Conservation (phyloP, 2,888 invertebrate species). For the Agelastica alni region DNA sequence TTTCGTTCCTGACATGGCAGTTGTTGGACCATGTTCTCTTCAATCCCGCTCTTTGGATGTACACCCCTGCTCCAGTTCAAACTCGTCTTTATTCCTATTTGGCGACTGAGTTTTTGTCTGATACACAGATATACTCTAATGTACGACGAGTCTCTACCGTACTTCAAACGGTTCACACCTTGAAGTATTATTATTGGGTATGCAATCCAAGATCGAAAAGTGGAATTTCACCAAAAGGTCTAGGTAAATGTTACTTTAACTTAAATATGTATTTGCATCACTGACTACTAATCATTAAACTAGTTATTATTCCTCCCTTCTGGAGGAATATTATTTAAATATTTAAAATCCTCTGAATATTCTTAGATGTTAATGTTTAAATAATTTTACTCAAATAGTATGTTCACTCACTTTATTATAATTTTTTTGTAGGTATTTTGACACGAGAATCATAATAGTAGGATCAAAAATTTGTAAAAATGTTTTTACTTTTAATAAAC, state of each 20-base stretch:
- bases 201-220: constrained; percentile 93
- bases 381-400: too few relatives aligned
- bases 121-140: constrained; percentile 96
- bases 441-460: too few relatives aligned
- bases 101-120: constrained; percentile 97
- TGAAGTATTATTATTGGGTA: constrained; percentile 99
- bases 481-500: too few relatives aligned
- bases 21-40: constrained; percentile 98
- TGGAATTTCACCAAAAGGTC: constrained; percentile 92
- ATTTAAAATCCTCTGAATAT: too few relatives aligned
- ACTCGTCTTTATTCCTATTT: constrained; percentile 95
- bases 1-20: constrained; percentile 91
- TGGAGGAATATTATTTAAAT: too few relatives aligned
- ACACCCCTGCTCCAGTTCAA: constrained; percentile 95
- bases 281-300: too few relatives aligned
- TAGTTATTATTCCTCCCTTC: too few relatives aligned
- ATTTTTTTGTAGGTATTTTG: too few relatives aligned
- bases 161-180: constrained; percentile 95
- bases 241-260: constrained; percentile 69
- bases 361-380: too few relatives aligned
- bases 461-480: too few relatives aligned
- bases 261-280: too few relatives aligned
- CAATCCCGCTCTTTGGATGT: constrained; percentile 99
- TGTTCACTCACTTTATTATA: too few relatives aligned
- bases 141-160: constrained; percentile 96